Conservation (phyloP, 1,140 invertebrate genomes). For the Limonius californicus region DNA sequence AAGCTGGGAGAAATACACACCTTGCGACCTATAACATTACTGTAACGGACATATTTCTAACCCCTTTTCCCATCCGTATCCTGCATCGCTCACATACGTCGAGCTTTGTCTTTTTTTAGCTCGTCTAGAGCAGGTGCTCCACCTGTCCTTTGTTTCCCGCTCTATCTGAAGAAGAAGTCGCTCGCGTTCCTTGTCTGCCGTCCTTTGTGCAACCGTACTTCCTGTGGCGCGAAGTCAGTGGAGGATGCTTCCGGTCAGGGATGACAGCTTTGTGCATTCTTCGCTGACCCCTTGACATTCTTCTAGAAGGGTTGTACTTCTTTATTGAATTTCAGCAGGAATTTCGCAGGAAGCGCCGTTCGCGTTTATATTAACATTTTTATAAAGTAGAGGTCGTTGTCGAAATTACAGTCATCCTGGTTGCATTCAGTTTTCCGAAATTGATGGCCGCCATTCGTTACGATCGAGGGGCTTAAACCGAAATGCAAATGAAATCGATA, state of each 20-base stretch:
- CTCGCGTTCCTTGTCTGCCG: neutral
- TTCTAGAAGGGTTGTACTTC: neutral
- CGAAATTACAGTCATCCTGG: neutral
- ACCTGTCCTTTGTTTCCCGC: too few relatives aligned
- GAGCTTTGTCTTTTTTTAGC: too few relatives aligned
- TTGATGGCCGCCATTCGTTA: neutral
- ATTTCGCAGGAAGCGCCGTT: neutral
- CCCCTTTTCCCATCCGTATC: too few relatives aligned
- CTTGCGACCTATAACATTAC: too few relatives aligned
- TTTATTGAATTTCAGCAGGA: conserved; percentile 1
- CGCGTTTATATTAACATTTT: neutral
- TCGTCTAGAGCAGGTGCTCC: too few relatives aligned
- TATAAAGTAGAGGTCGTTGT: neutral
- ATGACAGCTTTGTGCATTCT: neutral
- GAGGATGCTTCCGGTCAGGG: conserved; percentile 1
- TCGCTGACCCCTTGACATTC: neutral
- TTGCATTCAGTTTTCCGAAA: neutral
- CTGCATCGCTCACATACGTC: too few relatives aligned
- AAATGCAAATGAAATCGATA: conserved; percentile 9
- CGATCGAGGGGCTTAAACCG: conserved; percentile 1
- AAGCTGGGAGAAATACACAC: too few relatives aligned
- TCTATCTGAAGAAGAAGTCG: too few relatives aligned
- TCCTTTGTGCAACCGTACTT: neutral
- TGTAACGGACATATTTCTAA: too few relatives aligned
- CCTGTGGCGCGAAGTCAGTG: neutral